These are phyloP conservation scores for Archivesica marissinica DNA, from an alignment of 1,140 invertebrate species.

Conservation along the genomic window DNA sequence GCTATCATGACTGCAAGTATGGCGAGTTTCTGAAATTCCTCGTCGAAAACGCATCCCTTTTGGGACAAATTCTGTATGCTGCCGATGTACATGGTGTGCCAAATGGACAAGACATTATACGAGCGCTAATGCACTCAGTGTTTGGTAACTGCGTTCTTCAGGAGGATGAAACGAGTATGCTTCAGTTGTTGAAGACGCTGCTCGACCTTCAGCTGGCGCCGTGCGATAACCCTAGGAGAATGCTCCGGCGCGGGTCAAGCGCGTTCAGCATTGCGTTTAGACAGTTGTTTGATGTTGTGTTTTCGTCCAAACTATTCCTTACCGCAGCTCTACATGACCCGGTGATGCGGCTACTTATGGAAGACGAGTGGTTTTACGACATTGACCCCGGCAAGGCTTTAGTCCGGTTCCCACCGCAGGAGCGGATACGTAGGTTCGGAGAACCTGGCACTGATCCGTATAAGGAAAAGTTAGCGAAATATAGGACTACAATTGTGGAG, in stretches of 20 bases:
- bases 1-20: constrained; percentile 89
- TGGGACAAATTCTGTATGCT: constrained; percentile 91
- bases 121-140: constrained; percentile 90
- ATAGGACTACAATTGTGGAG: constrained; percentile 88
- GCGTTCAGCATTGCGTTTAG: constrained; percentile 96
- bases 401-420: constrained; percentile 89
- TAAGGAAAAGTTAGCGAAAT: constrained; percentile 89
- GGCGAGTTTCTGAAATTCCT: constrained; percentile 91
- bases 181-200: constrained; percentile 91
- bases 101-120: constrained; percentile 78
- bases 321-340: constrained; percentile 95
- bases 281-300: constrained; percentile 94
- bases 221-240: constrained; percentile 92
- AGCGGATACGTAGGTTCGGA: constrained; percentile 92
- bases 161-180: constrained; percentile 91
- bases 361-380: constrained; percentile 96
- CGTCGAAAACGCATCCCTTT: constrained; percentile 91
- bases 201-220: constrained; percentile 87
- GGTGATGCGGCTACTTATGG: constrained; percentile 95
- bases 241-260: constrained; percentile 93
- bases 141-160: constrained; percentile 92
- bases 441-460: constrained; percentile 89
- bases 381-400: constrained; percentile 95
- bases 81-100: constrained; percentile 88
- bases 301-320: constrained; percentile 96